Percentiles rank a stretch among this genome's conserved stretches.
Evolutionary conservation across 2,888 invertebrate genomes (phyloP).

Genomic region (Drosophila prolongata): DNA sequence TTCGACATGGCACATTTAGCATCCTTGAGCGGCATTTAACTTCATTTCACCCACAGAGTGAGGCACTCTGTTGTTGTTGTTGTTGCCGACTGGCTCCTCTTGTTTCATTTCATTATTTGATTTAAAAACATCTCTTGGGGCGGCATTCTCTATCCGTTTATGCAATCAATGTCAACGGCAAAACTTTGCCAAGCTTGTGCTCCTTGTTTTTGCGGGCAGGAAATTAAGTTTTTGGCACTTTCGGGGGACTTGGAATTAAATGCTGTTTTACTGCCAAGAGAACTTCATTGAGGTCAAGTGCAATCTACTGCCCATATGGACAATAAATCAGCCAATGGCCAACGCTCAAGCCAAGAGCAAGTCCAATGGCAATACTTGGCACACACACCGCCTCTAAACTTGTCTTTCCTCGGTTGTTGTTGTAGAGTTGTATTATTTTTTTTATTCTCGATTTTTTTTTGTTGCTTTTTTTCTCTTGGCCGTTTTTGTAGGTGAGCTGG

Average conservation of each 20-base stretch:
- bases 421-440: constrained; percentile 1
- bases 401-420: constrained; percentile 43
- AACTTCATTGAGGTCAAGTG: constrained; percentile 77
- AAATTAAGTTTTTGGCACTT: constrained; percentile 61
- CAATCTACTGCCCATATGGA: constrained; percentile 46
- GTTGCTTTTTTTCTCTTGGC: constrained; percentile 48
- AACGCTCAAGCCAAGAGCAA: constrained; percentile 77
- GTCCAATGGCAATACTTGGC: constrained; percentile 70
- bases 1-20: constrained; percentile 78
- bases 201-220: constrained; percentile 42
- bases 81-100: constrained; percentile 4
- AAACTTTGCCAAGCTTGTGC: constrained; percentile 7
- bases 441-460: constrained; percentile 1
- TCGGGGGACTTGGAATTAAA: constrained; percentile 5
- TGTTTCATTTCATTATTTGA: constrained; percentile 60
- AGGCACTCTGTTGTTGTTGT: constrained; percentile 12
- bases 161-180: constrained; percentile 53
- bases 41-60: constrained; percentile 60
- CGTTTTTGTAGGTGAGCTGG: constrained; percentile 81
- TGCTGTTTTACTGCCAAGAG: background rate
- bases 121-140: constrained; percentile 48
- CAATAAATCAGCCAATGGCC: constrained; percentile 78
- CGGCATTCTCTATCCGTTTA: constrained; percentile 57
- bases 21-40: constrained; percentile 80
- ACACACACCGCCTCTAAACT: constrained; percentile 44